These are phyloP conservation scores for Drosophila punjabiensis DNA, from an alignment of 1,140 invertebrate genomes.

Conservation along the genomic window DNA sequence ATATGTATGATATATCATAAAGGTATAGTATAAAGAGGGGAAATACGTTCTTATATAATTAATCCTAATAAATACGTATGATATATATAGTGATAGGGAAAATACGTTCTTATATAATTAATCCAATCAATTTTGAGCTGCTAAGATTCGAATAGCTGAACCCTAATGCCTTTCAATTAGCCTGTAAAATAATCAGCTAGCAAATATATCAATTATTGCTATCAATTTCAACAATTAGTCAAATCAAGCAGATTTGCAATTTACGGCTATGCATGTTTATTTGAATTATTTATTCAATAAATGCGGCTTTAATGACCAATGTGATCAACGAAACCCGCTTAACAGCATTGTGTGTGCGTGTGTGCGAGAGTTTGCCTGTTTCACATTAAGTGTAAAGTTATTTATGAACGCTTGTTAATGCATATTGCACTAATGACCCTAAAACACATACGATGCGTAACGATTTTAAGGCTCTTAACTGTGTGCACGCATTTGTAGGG, in stretches of 20 bases:
- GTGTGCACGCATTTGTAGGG: constrained; percentile 7
- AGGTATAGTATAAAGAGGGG: too few species aligned
- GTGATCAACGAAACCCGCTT: constrained; percentile 49
- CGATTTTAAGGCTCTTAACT: constrained; percentile 23
- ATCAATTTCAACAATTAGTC: constrained; percentile 57
- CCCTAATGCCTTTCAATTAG: constrained; percentile 3
- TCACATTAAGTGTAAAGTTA: constrained; percentile 45
- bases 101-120: not conserved
- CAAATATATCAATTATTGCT: constrained; percentile 47
- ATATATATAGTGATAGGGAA: not conserved
- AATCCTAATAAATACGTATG: not conserved
- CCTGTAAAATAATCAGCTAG: not conserved
- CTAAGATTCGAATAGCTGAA: not conserved
- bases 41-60: not conserved
- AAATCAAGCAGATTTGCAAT: constrained; percentile 55
- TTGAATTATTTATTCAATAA: constrained; percentile 54
- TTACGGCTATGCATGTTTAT: constrained; percentile 24
- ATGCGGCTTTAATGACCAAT: constrained; percentile 49
- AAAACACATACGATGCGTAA: constrained; percentile 30
- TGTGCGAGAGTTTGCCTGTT: constrained; percentile 5
- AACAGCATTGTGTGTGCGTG: constrained; percentile 16
- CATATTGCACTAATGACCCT: constrained; percentile 56
- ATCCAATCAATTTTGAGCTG: not conserved
- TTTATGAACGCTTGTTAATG: constrained; percentile 55
- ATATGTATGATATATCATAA: not conserved